Conservation (phyloP, 2,113 vertebrate genomes). For the Sinocyclocheilus rhinocerous region DNA sequence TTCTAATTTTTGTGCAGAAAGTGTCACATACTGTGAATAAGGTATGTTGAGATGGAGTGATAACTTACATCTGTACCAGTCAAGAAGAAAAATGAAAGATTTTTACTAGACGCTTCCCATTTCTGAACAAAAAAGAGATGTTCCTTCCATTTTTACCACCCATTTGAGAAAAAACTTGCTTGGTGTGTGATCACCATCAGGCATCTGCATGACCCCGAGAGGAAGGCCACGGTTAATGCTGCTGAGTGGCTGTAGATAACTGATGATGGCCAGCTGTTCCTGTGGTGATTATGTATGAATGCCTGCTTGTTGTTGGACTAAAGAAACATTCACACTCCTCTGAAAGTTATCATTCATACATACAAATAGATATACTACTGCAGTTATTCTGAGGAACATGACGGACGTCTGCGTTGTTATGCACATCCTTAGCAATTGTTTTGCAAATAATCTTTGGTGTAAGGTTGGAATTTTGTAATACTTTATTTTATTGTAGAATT, state of each 20-base stretch:
- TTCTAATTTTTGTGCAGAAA: constrained; percentile 9
- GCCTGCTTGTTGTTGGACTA: neutral
- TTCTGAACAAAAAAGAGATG: neutral
- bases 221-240: neutral
- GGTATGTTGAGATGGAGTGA: neutral
- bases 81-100: neutral
- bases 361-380: neutral
- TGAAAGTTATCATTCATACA: constrained; percentile 3
- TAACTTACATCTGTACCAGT: neutral
- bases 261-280: constrained; percentile 31
- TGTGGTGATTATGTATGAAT: constrained; percentile 7
- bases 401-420: too few relatives aligned
- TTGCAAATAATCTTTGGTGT: too few relatives aligned
- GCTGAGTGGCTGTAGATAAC: constrained; percentile 14
- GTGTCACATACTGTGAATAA: constrained; percentile 10
- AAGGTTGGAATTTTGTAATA: too few relatives aligned
- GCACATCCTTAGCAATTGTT: too few relatives aligned
- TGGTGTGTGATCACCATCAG: neutral
- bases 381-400: neutral
- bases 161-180: neutral
- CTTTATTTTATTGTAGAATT: too few relatives aligned
- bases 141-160: neutral
- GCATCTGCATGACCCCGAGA: constrained; percentile 30
- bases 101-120: neutral
- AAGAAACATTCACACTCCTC: neutral